Percentiles rank a stretch among this genome's conserved stretches.
Evolutionary conservation across 1,140 invertebrate genomes (phyloP).

Genomic region (Rhizoglyphus robini): DNA sequence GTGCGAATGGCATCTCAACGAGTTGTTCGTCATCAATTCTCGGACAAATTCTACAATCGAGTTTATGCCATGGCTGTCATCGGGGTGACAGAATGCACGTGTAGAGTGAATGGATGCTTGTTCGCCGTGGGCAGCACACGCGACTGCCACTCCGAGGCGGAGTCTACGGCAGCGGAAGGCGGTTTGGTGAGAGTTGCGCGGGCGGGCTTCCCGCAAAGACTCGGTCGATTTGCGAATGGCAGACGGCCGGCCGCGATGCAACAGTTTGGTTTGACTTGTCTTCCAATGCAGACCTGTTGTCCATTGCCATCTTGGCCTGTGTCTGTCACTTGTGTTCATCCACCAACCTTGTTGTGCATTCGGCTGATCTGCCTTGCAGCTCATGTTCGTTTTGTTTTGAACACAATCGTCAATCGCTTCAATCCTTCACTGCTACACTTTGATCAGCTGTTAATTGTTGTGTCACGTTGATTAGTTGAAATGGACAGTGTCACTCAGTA

Average conservation of each 20-base stretch:
- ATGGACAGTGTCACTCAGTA: not conserved
- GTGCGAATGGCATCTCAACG: no score
- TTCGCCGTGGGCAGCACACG: not conserved
- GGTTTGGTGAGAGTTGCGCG: not conserved
- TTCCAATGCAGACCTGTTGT: not conserved
- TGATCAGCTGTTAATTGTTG: no score
- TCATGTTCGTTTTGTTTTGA: no score
- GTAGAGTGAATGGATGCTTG: not conserved
- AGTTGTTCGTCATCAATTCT: no score
- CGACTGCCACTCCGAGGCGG: not conserved
- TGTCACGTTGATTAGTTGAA: no score
- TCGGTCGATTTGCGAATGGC: not conserved
- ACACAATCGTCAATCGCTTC: no score
- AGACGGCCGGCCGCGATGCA: not conserved
- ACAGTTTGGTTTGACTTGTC: not conserved
- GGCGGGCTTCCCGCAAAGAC: not conserved
- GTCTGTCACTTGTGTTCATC: not conserved
- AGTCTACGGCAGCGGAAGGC: not conserved
- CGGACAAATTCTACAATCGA: no score
- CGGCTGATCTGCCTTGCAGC: no score
- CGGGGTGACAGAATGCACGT: no score
- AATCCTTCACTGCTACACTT: no score
- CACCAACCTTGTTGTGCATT: no score
- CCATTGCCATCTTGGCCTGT: not conserved
- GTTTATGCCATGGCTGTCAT: no score